Evolutionary conservation across 35 echinoderm and acorn worm genomes (phyloP).

Genomic region (Eucidaris tribuloides): DNA sequence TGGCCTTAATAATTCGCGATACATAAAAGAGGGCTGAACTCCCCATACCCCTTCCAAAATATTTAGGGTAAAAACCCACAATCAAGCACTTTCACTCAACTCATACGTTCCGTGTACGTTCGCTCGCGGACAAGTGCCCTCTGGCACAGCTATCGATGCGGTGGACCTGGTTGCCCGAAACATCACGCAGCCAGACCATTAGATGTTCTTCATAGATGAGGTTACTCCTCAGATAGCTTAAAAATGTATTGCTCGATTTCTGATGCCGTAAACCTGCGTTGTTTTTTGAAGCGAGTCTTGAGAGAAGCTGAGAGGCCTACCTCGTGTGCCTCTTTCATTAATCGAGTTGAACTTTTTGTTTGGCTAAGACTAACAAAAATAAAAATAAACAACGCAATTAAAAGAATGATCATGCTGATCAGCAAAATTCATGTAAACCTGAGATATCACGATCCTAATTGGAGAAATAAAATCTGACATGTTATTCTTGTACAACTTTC

Average conservation of each 20-base stretch:
- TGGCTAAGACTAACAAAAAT: background rate
- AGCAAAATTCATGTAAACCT: too few relatives aligned
- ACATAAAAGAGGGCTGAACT: too few relatives aligned
- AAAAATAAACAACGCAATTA: too few relatives aligned
- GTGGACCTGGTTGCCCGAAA: background rate
- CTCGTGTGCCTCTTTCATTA: background rate
- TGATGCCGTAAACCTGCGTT: background rate
- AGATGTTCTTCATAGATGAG: background rate
- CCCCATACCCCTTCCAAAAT: too few relatives aligned
- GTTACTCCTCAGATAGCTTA: background rate
- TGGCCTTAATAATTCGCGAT: too few relatives aligned
- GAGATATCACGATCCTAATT: too few relatives aligned
- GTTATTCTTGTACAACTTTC: too few relatives aligned
- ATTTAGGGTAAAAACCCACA: too few relatives aligned
- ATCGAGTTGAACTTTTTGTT: background rate
- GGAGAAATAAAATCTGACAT: too few relatives aligned
- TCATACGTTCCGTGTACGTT: constrained; percentile 2
- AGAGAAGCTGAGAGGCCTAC: constrained; percentile 33
- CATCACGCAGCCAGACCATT: background rate
- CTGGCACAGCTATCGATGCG: background rate
- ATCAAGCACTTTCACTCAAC: too few relatives aligned
- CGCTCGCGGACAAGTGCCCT: background rate
- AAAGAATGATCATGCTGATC: too few relatives aligned
- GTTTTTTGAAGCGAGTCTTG: background rate
- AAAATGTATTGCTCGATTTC: background rate